Evolutionary conservation across 2,888 invertebrate species (phyloP).

Genomic region (Cephus runcator): DNA sequence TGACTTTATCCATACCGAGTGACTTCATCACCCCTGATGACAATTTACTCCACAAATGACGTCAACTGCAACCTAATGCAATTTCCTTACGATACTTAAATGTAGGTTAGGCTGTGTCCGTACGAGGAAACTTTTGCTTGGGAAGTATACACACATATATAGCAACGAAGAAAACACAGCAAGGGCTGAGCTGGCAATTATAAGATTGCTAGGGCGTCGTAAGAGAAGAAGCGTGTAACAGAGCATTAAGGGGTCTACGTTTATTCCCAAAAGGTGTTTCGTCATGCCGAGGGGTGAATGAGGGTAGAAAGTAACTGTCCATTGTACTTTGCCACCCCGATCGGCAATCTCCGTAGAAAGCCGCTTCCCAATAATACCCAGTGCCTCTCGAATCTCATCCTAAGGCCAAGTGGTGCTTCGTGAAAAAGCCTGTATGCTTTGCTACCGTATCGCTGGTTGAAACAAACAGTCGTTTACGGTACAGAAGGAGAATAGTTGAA

Average conservation of each 20-base stretch:
- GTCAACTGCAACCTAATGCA: neutral
- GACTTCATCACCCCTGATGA: neutral
- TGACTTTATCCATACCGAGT: neutral
- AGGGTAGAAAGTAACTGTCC: constrained; percentile 1
- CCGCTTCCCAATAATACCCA: neutral
- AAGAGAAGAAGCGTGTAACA: constrained; percentile 15
- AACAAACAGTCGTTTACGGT: neutral
- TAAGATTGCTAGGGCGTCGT: constrained; percentile 22
- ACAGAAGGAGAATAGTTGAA: neutral
- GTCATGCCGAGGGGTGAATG: neutral
- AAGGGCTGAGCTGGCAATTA: constrained; percentile 19
- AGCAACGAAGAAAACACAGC: neutral
- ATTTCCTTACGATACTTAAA: neutral
- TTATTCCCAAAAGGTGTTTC: constrained; percentile 4
- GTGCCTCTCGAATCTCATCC: neutral
- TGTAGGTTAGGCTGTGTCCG: neutral
- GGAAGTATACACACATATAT: neutral
- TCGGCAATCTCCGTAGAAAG: neutral
- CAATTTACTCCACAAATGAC: neutral
- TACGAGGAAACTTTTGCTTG: neutral
- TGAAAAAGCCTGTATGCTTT: neutral
- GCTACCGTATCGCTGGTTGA: too few relatives aligned
- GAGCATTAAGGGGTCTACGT: constrained; percentile 12
- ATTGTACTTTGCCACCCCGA: neutral
- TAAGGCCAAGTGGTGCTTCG: neutral